phyloP scores from a whole-genome alignment of 2,113 vertebrate species.

The Danionella cerebrum region DNA sequence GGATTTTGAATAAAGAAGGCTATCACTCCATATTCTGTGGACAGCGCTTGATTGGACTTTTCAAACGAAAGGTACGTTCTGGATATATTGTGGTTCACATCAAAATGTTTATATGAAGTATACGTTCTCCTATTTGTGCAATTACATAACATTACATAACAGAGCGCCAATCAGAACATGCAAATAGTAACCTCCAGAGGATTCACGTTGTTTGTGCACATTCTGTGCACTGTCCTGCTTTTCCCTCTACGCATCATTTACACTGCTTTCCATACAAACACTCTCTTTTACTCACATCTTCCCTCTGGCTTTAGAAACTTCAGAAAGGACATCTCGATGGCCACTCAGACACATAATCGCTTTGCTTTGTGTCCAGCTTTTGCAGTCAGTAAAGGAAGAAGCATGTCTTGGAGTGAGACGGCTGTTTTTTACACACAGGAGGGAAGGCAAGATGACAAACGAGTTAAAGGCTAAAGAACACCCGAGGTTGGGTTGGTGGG shows the following conservation, averaged over 20 bases:
- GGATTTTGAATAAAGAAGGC: too few species aligned
- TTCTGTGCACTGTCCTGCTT: background rate
- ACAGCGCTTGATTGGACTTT: too few species aligned
- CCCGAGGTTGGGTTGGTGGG: too few species aligned
- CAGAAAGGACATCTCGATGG: background rate
- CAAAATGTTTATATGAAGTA: too few species aligned
- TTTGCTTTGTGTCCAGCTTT: constrained; percentile 14
- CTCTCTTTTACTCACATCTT: too few species aligned
- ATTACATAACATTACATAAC: constrained; percentile 1
- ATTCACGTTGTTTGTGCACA: background rate
- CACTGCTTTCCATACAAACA: too few species aligned
- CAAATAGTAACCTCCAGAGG: background rate
- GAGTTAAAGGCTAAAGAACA: background rate
- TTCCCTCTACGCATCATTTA: too few species aligned
- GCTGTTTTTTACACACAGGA: background rate
- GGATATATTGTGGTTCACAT: too few species aligned
- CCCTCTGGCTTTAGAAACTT: background rate
- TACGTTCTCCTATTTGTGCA: too few species aligned
- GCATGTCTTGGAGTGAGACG: constrained; percentile 16
- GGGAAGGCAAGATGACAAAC: background rate
- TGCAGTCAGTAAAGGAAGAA: background rate
- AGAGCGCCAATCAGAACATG: background rate
- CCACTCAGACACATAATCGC: constrained; percentile 4
- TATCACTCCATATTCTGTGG: too few species aligned
- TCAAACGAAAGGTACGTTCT: too few species aligned